Conservation (phyloP, 2,797 vertebrate species). For the Meriones psammophilus region DNA sequence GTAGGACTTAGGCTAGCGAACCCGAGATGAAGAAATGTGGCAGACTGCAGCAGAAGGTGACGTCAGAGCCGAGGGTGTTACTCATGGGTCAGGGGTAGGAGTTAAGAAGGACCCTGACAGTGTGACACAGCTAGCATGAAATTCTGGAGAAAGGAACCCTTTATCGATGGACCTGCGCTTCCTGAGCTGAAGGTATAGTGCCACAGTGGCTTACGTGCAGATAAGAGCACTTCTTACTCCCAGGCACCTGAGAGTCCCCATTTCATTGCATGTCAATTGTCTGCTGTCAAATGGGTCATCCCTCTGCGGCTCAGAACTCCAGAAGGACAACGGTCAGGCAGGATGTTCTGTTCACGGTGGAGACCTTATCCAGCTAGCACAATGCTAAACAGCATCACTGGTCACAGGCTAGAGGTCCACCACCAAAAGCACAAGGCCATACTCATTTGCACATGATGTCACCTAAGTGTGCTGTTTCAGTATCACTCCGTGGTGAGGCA, state of each 20-base stretch:
- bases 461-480: background rate
- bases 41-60: too few relatives aligned
- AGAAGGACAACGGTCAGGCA: background rate
- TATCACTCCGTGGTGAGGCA: fast-evolving
- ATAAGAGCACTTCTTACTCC: background rate
- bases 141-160: background rate
- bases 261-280: background rate
- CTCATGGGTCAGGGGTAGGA: fast-evolving
- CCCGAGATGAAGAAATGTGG: background rate
- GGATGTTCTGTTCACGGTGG: fast-evolving
- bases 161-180: background rate
- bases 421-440: background rate
- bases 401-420: background rate
- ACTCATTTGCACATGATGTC: background rate
- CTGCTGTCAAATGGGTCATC: background rate
- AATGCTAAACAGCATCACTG: too few relatives aligned
- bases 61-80: background rate
- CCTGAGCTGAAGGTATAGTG: background rate
- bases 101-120: background rate
- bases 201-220: fast-evolving
- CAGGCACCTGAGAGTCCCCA: background rate
- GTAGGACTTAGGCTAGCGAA: too few relatives aligned
- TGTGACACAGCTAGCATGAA: too few relatives aligned
- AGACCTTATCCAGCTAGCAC: background rate
- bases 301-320: background rate